Percentiles rank a stretch among this genome's conserved stretches.
These are phyloP conservation scores for Ricordea florida DNA, from an alignment of 92 coral and sea anemone genomes.

Conservation along the genomic window DNA sequence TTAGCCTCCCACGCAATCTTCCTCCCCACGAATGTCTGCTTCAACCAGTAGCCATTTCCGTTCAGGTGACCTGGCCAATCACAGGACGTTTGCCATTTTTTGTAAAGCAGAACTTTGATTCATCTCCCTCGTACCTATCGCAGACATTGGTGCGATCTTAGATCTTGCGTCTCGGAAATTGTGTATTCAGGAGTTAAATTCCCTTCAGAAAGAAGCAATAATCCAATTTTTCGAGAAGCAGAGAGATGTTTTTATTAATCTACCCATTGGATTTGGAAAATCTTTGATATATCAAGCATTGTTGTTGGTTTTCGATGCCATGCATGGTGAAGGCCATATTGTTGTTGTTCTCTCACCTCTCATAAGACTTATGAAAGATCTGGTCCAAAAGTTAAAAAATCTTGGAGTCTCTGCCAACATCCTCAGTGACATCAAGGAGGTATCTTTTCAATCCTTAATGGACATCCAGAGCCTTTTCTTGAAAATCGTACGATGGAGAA, in stretches of 20 bases:
- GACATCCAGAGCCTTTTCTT: conserved; percentile 51
- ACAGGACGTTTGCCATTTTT: conserved; percentile 12
- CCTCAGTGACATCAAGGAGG: conserved; percentile 46
- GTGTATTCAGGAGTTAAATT: not conserved
- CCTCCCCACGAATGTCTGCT: no score
- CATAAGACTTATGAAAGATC: conserved; percentile 50
- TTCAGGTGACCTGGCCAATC: conserved; percentile 7
- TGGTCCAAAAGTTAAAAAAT: conserved; percentile 24
- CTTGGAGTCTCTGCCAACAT: conserved; percentile 38
- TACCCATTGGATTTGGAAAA: conserved; percentile 34
- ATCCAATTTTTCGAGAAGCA: not conserved
- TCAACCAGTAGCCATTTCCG: no score
- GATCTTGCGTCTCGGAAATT: not conserved
- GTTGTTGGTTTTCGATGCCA: not conserved
- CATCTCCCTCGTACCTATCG: not conserved
- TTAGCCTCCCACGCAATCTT: no score
- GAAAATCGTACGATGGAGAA: conserved; percentile 28
- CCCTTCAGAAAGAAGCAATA: not conserved
- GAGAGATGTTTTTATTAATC: conserved; percentile 13
- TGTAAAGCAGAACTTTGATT: conserved; percentile 27
- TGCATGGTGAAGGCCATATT: not conserved
- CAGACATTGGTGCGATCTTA: not conserved
- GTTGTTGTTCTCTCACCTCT: conserved; percentile 47
- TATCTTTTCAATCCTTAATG: conserved; percentile 30
- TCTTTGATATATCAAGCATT: conserved; percentile 20